These are phyloP conservation scores for Drosophila falleni DNA, from an alignment of 2,888 invertebrate species.

Conservation along the genomic window DNA sequence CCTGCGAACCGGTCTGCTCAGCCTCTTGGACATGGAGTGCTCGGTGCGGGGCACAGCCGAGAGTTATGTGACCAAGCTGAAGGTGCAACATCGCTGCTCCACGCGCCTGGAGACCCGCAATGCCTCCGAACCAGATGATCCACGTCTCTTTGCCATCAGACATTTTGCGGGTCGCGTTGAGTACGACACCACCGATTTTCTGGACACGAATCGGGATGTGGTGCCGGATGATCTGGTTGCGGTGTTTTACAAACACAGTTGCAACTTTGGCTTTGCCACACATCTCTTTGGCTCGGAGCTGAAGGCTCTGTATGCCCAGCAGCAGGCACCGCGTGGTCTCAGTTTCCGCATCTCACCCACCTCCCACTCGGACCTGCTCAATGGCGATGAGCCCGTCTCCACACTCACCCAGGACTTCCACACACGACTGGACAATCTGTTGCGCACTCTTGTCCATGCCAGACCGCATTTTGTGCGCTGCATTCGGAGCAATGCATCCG, in stretches of 20 bases:
- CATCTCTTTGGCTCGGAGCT: constrained; percentile 97
- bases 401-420: constrained; percentile 98
- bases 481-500: constrained; percentile 93
- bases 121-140: constrained; percentile 91
- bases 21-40: constrained; percentile 96
- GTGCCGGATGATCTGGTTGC: constrained; percentile 96
- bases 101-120: constrained; percentile 90
- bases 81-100: constrained; percentile 93
- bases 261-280: constrained; percentile 98
- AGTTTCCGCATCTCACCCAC: constrained; percentile 96
- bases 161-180: constrained; percentile 95
- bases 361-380: constrained; percentile 92
- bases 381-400: constrained; percentile 94
- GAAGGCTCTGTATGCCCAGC: constrained; percentile 91
- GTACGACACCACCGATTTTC: constrained; percentile 95
- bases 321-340: constrained; percentile 91
- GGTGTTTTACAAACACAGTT: constrained; percentile 95
- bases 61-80: constrained; percentile 92
- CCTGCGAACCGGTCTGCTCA: constrained; percentile 94
- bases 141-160: constrained; percentile 94
- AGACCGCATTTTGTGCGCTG: constrained; percentile 98
- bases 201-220: constrained; percentile 96
- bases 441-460: constrained; percentile 96
- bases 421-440: constrained; percentile 95
- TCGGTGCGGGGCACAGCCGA: constrained; percentile 93